These are phyloP conservation scores for Eupithecia centaureata DNA, from an alignment of 2,888 invertebrate genomes.

Conservation along the genomic window DNA sequence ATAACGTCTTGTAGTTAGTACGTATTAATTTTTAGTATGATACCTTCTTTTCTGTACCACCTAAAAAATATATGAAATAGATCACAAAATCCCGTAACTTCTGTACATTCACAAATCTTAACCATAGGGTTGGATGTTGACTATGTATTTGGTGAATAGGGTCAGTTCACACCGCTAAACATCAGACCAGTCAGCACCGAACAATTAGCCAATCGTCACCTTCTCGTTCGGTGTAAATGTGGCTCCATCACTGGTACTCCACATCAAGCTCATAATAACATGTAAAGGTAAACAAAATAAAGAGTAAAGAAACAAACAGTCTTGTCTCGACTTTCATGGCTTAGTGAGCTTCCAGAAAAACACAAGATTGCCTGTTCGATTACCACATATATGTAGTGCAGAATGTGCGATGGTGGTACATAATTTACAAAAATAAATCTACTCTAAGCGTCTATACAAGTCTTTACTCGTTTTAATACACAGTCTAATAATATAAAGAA, in stretches of 20 bases:
- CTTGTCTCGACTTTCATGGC: not conserved
- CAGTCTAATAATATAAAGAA: conserved; percentile 13
- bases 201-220: conserved; percentile 39
- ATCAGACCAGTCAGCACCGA: conserved; percentile 29
- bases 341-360: not conserved
- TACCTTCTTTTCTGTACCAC: not conserved
- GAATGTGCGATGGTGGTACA: not conserved
- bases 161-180: conserved; percentile 35
- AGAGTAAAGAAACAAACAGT: not conserved
- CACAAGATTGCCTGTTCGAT: not conserved
- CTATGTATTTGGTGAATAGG: too few species aligned
- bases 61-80: not conserved
- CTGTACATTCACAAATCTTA: conserved; percentile 6
- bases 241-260: conserved; percentile 30
- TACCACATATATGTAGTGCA: not conserved
- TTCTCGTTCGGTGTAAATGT: conserved; percentile 31
- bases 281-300: not conserved
- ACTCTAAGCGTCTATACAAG: conserved; percentile 26
- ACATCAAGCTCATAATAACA: conserved; percentile 17
- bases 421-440: conserved; percentile 35
- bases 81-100: not conserved
- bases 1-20: too few species aligned
- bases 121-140: too few species aligned
- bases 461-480: conserved; percentile 5
- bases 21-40: too few species aligned